A percentile compares a stretch with the other conserved stretches of the same genome.
phyloP scores from a whole-genome alignment of 2,113 vertebrate species.

The Sinocyclocheilus rhinocerous region DNA sequence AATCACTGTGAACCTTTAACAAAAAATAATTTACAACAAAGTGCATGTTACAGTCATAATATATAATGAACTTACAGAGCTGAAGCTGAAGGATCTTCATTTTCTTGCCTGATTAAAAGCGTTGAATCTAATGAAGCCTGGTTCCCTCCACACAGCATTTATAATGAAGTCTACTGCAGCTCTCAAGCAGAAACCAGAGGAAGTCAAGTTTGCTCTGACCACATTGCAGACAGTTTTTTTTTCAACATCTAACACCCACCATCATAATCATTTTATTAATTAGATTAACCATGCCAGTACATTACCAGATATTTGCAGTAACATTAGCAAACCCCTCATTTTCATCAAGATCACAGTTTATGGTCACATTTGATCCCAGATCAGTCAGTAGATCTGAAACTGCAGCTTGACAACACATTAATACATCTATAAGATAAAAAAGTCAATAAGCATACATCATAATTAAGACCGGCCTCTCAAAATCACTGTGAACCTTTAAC shows the following conservation, averaged over 20 bases:
- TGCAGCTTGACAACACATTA: not conserved
- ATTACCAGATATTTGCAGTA: not conserved
- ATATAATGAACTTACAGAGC: not conserved
- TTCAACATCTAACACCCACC: too few relatives aligned
- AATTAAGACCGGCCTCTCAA: not conserved
- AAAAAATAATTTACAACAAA: not conserved
- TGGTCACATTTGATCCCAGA: not conserved
- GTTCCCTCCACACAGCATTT: not conserved
- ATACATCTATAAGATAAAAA: not conserved
- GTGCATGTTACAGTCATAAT: not conserved
- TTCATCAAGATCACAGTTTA: too few relatives aligned
- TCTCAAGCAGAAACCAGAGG: too few relatives aligned
- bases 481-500: not conserved
- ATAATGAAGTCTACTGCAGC: too few relatives aligned
- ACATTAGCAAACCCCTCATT: not conserved
- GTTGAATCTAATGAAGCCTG: not conserved
- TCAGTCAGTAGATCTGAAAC: not conserved
- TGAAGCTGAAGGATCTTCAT: conserved; percentile 10
- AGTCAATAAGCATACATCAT: not conserved
- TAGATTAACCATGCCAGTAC: not conserved
- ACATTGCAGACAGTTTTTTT: too few relatives aligned
- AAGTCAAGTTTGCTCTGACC: too few relatives aligned
- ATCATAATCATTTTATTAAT: too few relatives aligned
- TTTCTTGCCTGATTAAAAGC: not conserved
- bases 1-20: not conserved